A percentile compares a stretch with the other conserved stretches of the same genome.
Evolutionary conservation across 2,797 vertebrate species (phyloP).

Genomic region (Takifugu rubripes): DNA sequence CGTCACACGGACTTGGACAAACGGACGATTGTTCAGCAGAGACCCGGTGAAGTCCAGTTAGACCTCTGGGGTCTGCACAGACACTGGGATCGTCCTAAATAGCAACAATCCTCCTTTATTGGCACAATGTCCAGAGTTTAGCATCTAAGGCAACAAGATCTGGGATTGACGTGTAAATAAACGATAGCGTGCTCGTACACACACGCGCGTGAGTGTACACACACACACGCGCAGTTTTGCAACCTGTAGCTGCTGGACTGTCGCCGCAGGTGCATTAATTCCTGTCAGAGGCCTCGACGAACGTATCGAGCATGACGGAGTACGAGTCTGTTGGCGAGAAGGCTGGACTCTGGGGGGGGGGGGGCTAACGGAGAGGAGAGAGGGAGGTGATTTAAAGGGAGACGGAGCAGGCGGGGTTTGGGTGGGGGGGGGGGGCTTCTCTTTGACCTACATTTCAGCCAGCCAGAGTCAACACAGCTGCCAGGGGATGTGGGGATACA

Average conservation of each 20-base stretch:
- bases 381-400: constrained; percentile 15
- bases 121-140: too few species aligned
- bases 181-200: too few species aligned
- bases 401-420: constrained; percentile 1
- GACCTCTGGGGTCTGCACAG: too few species aligned
- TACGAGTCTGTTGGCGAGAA: background rate
- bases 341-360: constrained; percentile 16
- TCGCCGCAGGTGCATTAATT: too few species aligned
- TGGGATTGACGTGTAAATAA: too few species aligned
- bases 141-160: too few species aligned
- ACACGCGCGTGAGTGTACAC: too few species aligned
- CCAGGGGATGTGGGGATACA: constrained; percentile 33
- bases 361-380: constrained; percentile 4
- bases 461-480: constrained; percentile 62
- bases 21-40: background rate
- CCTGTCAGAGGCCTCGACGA: background rate
- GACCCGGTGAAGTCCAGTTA: background rate
- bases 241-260: too few species aligned
- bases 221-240: too few species aligned
- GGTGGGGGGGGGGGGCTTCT: constrained; percentile 34
- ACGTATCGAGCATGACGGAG: background rate
- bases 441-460: constrained; percentile 72
- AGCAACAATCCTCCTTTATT: too few species aligned
- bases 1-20: constrained; percentile 20
- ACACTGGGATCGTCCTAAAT: background rate